These are phyloP conservation scores for Malthinus flaveolus DNA, from an alignment of 2,888 invertebrate genomes.

Conservation along the genomic window DNA sequence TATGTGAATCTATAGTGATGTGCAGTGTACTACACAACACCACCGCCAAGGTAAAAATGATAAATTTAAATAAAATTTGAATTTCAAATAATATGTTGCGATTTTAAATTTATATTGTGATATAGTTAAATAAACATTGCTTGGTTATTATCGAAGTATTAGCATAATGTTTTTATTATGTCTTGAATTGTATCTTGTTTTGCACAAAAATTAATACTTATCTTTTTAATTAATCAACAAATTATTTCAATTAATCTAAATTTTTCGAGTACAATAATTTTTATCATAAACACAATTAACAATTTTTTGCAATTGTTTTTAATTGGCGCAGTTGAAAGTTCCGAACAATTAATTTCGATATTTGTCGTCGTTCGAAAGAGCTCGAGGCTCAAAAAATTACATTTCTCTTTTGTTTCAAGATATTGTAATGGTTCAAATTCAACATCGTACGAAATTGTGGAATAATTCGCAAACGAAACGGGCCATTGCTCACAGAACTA, in stretches of 20 bases:
- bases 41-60: conserved; percentile 24
- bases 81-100: conserved; percentile 21
- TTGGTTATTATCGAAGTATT: conserved; percentile 20
- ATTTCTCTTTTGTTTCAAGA: not conserved
- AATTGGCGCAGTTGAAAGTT: not conserved
- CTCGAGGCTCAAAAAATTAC: not conserved
- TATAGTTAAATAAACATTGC: conserved; percentile 23
- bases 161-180: conserved; percentile 23
- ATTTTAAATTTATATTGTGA: conserved; percentile 16
- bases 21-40: not conserved
- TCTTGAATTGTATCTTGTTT: conserved; percentile 9
- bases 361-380: not conserved
- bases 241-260: no score
- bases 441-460: conserved; percentile 17
- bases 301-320: not conserved
- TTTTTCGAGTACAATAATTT: no score
- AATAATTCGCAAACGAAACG: conserved; percentile 23
- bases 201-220: not conserved
- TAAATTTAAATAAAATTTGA: conserved; percentile 25
- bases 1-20: not conserved
- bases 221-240: not conserved
- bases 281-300: not conserved
- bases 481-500: conserved; percentile 26
- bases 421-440: conserved; percentile 12
- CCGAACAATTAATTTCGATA: not conserved